phyloP scores from a whole-genome alignment of 1,140 invertebrate genomes.

The Tyrophagus putrescentiae region DNA sequence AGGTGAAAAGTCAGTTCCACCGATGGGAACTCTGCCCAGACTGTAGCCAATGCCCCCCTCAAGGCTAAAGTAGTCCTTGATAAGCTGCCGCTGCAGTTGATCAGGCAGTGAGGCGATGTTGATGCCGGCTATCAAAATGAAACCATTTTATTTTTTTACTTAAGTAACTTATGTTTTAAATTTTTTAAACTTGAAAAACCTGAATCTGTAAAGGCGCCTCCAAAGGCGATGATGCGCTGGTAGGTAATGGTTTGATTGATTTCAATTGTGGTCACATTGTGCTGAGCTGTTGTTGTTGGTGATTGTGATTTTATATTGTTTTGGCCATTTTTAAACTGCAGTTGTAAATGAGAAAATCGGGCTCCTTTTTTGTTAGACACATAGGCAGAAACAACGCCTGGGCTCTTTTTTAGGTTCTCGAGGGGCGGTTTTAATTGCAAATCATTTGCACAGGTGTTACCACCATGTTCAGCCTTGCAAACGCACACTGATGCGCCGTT shows the following conservation, averaged over 20 bases:
- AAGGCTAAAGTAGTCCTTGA: conserved; percentile 8
- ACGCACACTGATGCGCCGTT: conserved; percentile 53
- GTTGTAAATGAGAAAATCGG: no score
- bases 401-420: background rate
- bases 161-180: conserved; percentile 55
- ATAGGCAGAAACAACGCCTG: background rate
- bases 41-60: conserved; percentile 49
- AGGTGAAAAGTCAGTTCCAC: conserved; percentile 62
- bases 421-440: conserved; percentile 26
- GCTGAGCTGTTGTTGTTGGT: background rate
- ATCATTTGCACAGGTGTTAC: no score
- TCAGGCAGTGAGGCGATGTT: background rate
- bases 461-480: no score
- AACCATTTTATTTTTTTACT: no score
- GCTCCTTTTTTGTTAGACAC: background rate
- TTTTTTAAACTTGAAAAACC: no score
- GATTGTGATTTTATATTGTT: background rate
- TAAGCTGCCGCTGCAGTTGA: background rate
- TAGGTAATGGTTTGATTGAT: conserved; percentile 23
- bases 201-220: conserved; percentile 69
- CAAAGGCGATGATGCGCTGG: conserved; percentile 52
- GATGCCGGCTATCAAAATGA: no score
- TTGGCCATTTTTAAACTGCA: no score
- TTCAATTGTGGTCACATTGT: no score
- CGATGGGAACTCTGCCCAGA: conserved; percentile 59